Conservation (phyloP, 1,140 invertebrate genomes). For the Drosophila tsacasi region DNA sequence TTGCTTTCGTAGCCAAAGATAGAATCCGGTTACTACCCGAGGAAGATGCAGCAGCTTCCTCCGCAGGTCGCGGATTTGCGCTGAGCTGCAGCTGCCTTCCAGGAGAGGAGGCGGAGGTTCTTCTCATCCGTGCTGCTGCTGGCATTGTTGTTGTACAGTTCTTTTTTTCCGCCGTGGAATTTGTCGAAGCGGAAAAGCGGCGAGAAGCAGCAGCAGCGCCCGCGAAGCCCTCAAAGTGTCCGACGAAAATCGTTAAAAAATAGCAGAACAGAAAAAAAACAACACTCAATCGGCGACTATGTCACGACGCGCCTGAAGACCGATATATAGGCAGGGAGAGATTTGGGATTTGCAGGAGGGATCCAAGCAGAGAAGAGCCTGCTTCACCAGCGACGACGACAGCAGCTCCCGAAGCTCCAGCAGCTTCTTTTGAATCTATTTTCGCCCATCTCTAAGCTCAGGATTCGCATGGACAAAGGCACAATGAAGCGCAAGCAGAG, state of each 20-base stretch:
- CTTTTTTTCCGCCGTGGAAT: slow-evolving; percentile 42
- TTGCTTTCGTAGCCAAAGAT: background rate
- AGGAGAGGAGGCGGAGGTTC: slow-evolving; percentile 2
- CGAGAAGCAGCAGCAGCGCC: slow-evolving; percentile 35
- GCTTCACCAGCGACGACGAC: background rate
- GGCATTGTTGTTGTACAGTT: slow-evolving; percentile 37
- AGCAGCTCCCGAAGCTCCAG: background rate
- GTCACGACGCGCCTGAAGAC: slow-evolving; percentile 61
- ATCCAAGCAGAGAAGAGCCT: background rate
- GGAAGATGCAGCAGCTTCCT: slow-evolving; percentile 41
- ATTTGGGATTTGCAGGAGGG: slow-evolving; percentile 11
- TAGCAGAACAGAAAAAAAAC: slow-evolving; percentile 22
- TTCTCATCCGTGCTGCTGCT: slow-evolving; percentile 13
- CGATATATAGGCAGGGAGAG: slow-evolving; percentile 7
- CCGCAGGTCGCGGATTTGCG: slow-evolving; percentile 18
- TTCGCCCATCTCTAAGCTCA: slow-evolving; percentile 24
- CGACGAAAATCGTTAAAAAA: slow-evolving; percentile 79
- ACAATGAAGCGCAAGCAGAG: slow-evolving; percentile 85
- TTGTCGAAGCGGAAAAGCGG: slow-evolving; percentile 37
- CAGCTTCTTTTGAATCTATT: background rate
- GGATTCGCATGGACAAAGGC: slow-evolving; percentile 82
- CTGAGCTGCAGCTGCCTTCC: slow-evolving; percentile 18
- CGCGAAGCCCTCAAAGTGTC: slow-evolving; percentile 69
- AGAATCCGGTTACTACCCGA: background rate
- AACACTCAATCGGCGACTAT: slow-evolving; percentile 54